phyloP scores from a whole-genome alignment of 2,888 invertebrate genomes.

The Lasioglossum oenotherae region DNA sequence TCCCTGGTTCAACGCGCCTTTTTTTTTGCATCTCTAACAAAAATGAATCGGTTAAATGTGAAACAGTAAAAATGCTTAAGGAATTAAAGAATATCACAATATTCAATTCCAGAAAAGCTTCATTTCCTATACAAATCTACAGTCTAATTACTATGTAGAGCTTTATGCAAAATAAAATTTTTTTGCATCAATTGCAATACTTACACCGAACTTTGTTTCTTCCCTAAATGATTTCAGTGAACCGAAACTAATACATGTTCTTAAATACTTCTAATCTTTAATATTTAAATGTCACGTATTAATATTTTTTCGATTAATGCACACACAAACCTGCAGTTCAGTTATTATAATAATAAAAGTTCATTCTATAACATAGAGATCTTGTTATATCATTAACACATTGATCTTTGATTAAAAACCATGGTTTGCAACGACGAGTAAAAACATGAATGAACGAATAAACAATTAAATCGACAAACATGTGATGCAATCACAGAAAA shows the following conservation, averaged over 20 bases:
- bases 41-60: background rate
- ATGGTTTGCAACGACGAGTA: background rate
- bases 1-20: background rate
- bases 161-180: background rate
- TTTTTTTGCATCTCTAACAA: background rate
- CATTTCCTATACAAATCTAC: background rate
- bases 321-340: background rate
- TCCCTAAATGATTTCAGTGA: background rate
- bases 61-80: background rate
- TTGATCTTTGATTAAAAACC: too few relatives aligned
- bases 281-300: background rate
- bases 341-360: background rate
- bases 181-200: too few relatives aligned
- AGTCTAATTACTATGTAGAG: background rate
- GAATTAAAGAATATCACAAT: background rate
- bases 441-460: background rate
- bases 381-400: too few relatives aligned
- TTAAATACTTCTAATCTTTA: background rate
- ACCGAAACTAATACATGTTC: background rate
- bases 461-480: background rate
- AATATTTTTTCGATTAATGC: background rate
- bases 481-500: background rate
- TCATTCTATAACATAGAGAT: background rate
- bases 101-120: background rate
- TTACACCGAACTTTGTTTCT: background rate